Evolutionary conservation across 2,888 invertebrate genomes (phyloP), one percentile per base, ranked within the genome.

Genomic region (Ichneumon xanthorius): DNA sequence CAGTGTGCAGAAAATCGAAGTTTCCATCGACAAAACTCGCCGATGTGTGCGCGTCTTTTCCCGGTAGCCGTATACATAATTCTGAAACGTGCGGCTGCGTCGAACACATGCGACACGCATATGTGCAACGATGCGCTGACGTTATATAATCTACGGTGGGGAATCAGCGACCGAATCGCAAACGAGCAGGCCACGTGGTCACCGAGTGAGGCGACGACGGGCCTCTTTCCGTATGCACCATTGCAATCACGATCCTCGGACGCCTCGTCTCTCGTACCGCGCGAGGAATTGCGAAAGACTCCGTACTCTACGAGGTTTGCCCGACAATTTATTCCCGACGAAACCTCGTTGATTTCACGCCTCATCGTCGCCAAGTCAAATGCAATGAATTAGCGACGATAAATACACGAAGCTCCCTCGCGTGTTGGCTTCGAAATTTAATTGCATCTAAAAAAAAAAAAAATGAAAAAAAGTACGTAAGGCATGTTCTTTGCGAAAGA

Each of bases 91-190:
- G 19, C 76, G 1, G 30, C 53, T 48, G 53, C 50, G 37, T 50
- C 40, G 50, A 53, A 67, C n/a, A 22, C 50, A 77, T 40, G 37
- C 50, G 16, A 26, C 45, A 63, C 26, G 73, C 37, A 80, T 40
- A 75, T 80, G 70, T 65, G 65, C 70, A 82, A 85, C 80, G 78
- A 63, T 40, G 73, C 68, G 53, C 37, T 63, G 71, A 26, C 77
- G 84, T 86, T 87, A 81, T 83, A 85, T 87, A 86, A 87, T 83
- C 78, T 55, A 53, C 73, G 65, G 55, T 45, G 58, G 70, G 75
- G 72, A 81, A 85, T 81, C 81, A 68, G 78, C 58, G 61, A 55
- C 50, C 79, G 85, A 81, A 86, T 87, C 85, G 80, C 81, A 86
- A 76, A 67, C 77, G 65, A 80, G 70, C 45, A 4, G 45, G 14